Evolutionary conservation across 2,797 vertebrate species (phyloP).

Genomic region (Malurus splendens): DNA sequence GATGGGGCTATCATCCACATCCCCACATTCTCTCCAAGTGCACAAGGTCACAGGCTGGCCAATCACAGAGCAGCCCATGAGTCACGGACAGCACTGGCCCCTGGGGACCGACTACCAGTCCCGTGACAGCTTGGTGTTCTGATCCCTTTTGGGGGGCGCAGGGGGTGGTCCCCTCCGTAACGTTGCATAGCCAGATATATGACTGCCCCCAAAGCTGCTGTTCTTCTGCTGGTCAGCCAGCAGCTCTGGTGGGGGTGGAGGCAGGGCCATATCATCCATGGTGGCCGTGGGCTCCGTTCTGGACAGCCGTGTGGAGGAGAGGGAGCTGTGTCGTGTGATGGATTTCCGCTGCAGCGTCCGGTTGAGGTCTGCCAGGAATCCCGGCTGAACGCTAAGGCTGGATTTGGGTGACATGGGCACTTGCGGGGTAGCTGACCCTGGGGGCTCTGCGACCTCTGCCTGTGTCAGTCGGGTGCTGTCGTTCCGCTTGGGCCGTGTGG

Average conservation of each 20-base stretch:
- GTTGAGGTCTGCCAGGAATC: slow-evolving; percentile 92
- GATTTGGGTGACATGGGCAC: slow-evolving; percentile 90
- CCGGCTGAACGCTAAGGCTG: slow-evolving; percentile 86
- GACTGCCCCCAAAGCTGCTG: slow-evolving; percentile 79
- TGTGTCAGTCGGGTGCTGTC: slow-evolving; percentile 85
- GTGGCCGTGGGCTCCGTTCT: slow-evolving; percentile 81
- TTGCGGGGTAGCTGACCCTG: slow-evolving; percentile 69
- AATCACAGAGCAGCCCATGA: background rate
- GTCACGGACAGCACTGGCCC: background rate
- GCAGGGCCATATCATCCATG: slow-evolving; percentile 93
- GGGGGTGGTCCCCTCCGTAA: slow-evolving; percentile 90
- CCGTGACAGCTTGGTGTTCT: slow-evolving; percentile 88
- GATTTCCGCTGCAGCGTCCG: slow-evolving; percentile 94
- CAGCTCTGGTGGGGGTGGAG: slow-evolving; percentile 90
- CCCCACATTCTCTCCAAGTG: slow-evolving; percentile 37
- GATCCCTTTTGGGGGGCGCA: slow-evolving; percentile 90
- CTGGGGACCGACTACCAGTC: slow-evolving; percentile 77
- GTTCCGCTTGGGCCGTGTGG: slow-evolving; percentile 81
- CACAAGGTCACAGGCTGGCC: background rate
- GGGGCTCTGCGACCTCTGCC: slow-evolving; percentile 59
- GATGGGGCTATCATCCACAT: background rate
- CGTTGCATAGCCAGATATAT: slow-evolving; percentile 95
- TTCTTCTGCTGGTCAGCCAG: slow-evolving; percentile 82
- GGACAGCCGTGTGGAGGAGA: slow-evolving; percentile 79
- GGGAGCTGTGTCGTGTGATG: slow-evolving; percentile 86